These are phyloP conservation scores for Struthio camelus DNA, from an alignment of 2,113 vertebrate species.

Conservation along the genomic window DNA sequence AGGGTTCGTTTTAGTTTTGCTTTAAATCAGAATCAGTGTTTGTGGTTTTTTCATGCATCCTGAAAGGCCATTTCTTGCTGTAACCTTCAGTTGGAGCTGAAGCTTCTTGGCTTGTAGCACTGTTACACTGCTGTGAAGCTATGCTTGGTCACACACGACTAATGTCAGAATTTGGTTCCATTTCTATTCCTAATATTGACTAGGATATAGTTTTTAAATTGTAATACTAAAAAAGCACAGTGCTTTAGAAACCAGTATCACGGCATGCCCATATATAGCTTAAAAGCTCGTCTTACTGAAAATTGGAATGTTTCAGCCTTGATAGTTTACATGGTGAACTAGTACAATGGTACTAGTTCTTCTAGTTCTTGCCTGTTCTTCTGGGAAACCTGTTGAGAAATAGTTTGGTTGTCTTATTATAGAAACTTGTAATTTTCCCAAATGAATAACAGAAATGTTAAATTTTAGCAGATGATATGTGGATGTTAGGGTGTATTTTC, in stretches of 20 bases:
- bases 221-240: neutral
- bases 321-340: neutral
- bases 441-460: neutral
- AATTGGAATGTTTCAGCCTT: neutral
- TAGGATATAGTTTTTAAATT: neutral
- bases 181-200: neutral
- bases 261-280: neutral
- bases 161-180: constrained; percentile 51
- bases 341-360: too few species aligned
- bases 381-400: neutral
- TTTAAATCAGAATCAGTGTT: neutral
- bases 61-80: constrained; percentile 1
- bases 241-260: neutral
- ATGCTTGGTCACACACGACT: constrained; percentile 1
- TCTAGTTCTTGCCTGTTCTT: neutral
- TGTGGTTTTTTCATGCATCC: neutral
- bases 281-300: neutral
- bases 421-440: neutral
- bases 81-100: constrained; percentile 9
- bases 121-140: neutral
- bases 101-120: neutral
- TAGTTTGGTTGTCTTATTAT: neutral
- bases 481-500: neutral
- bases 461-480: neutral
- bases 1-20: constrained; percentile 8